Evolutionary conservation across 2,113 vertebrate species (phyloP).

Genomic region (Corynorhinus townsendii): DNA sequence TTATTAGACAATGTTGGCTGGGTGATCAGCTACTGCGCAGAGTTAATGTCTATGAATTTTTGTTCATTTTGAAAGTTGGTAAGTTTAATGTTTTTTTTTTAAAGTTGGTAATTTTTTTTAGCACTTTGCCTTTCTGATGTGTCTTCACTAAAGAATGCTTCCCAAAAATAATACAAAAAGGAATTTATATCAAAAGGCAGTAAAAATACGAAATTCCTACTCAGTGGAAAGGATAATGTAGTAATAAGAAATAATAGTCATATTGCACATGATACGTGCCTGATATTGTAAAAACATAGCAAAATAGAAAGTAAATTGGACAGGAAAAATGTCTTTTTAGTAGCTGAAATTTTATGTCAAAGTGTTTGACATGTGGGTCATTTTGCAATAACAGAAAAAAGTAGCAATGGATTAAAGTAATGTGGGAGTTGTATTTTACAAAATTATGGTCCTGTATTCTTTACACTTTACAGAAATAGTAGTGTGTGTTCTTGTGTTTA

Average conservation of each 20-base stretch:
- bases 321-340: background rate
- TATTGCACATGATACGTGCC: background rate
- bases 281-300: background rate
- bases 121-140: background rate
- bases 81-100: background rate
- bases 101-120: background rate
- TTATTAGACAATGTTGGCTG: background rate
- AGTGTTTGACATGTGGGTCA: background rate
- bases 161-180: background rate
- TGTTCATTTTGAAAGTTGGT: background rate
- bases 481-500: constrained; percentile 21
- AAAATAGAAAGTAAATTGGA: background rate
- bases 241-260: background rate
- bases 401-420: background rate
- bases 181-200: background rate
- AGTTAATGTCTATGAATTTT: background rate
- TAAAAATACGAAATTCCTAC: background rate
- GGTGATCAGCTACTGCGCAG: background rate
- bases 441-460: background rate
- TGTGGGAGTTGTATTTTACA: background rate
- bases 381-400: constrained; percentile 32
- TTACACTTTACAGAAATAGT: constrained; percentile 3
- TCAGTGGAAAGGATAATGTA: background rate
- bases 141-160: background rate
- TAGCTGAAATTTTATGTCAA: background rate